A percentile compares a stretch with the other conserved stretches of the same genome.
These are phyloP conservation scores for Leptopilina clavipes DNA, from an alignment of 1,140 invertebrate species.

Conservation along the genomic window DNA sequence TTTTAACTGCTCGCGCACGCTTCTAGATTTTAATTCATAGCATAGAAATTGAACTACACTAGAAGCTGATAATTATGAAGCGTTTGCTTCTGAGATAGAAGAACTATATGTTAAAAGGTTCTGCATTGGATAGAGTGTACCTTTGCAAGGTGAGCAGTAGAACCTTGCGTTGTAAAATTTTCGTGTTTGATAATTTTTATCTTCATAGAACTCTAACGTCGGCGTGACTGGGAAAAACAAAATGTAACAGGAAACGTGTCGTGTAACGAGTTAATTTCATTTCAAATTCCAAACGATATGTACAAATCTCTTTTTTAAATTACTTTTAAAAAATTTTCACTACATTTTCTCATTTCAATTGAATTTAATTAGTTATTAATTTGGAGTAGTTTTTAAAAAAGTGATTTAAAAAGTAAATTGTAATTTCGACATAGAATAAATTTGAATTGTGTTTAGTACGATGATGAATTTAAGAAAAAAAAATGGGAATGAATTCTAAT, in stretches of 20 bases:
- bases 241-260: constrained; percentile 54
- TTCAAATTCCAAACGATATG: not conserved
- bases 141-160: constrained; percentile 66
- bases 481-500: not conserved
- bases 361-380: too few species aligned
- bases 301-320: too few species aligned
- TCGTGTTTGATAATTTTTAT: constrained; percentile 66
- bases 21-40: constrained; percentile 44
- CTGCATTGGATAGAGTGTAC: constrained; percentile 56
- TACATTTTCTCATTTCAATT: too few species aligned
- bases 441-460: not conserved
- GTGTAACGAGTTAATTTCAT: not conserved
- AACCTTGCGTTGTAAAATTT: constrained; percentile 69
- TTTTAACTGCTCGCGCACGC: not conserved
- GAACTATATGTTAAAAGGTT: constrained; percentile 35
- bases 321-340: too few species aligned
- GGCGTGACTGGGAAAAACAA: constrained; percentile 67
- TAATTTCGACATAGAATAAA: not conserved
- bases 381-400: too few species aligned
- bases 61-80: constrained; percentile 59
- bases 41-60: constrained; percentile 47
- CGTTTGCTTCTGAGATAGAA: constrained; percentile 30
- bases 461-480: not conserved
- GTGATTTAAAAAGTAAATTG: not conserved
- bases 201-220: constrained; percentile 68